These are phyloP conservation scores for Hyperoplus lanceolatus DNA, from an alignment of 2,797 vertebrate genomes.

Conservation along the genomic window DNA sequence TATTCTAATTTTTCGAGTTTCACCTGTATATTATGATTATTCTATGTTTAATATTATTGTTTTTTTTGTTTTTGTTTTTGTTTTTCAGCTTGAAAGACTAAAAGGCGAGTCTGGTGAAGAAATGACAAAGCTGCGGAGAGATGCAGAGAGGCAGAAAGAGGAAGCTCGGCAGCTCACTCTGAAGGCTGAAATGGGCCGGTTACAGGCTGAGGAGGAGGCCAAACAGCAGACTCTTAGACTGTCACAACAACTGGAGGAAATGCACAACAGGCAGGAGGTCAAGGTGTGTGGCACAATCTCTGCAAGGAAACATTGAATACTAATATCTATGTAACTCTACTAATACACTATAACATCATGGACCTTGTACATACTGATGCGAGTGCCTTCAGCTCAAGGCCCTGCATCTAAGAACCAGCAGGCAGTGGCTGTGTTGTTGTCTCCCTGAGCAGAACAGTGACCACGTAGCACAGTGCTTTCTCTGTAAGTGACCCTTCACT, in stretches of 20 bases:
- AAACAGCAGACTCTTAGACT: constrained; percentile 65
- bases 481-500: neutral
- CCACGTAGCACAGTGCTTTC: neutral
- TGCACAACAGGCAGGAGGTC: constrained; percentile 63
- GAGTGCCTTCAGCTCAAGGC: constrained; percentile 2
- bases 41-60: constrained; percentile 17
- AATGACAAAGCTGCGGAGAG: constrained; percentile 66
- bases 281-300: constrained; percentile 64
- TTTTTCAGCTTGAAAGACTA: constrained; percentile 71
- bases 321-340: too few relatives aligned
- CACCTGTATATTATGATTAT: neutral
- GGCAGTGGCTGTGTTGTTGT: constrained; percentile 18
- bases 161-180: constrained; percentile 65
- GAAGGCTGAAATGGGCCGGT: constrained; percentile 66
- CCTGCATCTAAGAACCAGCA: constrained; percentile 2
- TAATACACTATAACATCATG: constrained; percentile 6
- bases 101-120: constrained; percentile 73
- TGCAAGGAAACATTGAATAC: constrained; percentile 6
- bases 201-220: constrained; percentile 67
- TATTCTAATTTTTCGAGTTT: too few relatives aligned
- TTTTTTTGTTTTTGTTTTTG: neutral
- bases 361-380: constrained; percentile 31
- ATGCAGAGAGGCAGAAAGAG: constrained; percentile 62
- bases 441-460: constrained; percentile 1
- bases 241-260: constrained; percentile 66